These are phyloP conservation scores for Carassius gibelio DNA, from an alignment of 2,113 vertebrate genomes.

Conservation along the genomic window DNA sequence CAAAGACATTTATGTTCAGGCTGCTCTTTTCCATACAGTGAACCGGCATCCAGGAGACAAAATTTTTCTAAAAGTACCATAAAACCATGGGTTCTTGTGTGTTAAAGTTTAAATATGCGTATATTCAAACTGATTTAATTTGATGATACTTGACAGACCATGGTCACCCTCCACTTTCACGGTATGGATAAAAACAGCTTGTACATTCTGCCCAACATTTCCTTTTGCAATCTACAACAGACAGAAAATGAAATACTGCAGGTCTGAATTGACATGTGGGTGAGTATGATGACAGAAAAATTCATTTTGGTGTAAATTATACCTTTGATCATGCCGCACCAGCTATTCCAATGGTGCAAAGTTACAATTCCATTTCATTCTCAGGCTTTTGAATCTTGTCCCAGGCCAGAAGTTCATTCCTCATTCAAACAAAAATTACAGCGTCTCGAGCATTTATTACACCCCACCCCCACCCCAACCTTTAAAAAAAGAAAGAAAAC, in stretches of 20 bases:
- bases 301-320: background rate
- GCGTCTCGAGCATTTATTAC: conserved; percentile 76
- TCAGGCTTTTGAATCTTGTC: conserved; percentile 76
- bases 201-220: background rate
- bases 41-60: background rate
- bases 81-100: background rate
- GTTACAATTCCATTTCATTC: conserved; percentile 31
- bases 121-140: background rate
- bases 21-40: background rate
- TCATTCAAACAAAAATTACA: conserved; percentile 83
- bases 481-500: conserved; percentile 60
- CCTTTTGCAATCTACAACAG: background rate
- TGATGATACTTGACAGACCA: background rate
- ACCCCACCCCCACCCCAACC: conserved; percentile 51
- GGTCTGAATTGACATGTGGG: background rate
- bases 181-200: background rate
- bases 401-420: conserved; percentile 79
- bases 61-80: background rate
- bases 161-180: no score
- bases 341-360: background rate
- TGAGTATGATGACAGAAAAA: background rate
- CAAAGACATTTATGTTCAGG: background rate
- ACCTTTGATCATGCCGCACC: background rate
- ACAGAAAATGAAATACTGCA: background rate
- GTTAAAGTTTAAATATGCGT: background rate